Conservation (phyloP, 30 jellyfish, hydroid and myxozoan genomes). For the Haliclystus octoradiatus region DNA sequence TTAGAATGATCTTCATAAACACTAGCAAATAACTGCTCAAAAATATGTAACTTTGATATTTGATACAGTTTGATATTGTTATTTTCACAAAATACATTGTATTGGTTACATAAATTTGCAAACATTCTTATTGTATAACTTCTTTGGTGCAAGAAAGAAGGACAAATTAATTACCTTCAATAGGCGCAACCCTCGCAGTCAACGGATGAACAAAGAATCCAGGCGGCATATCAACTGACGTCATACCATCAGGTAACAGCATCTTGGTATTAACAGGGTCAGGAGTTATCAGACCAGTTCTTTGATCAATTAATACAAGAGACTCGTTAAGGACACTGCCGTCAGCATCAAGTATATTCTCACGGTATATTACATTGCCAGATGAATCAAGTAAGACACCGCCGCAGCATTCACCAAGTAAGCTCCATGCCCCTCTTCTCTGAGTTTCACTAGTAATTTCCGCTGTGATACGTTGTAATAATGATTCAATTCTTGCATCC, state of each 20-base stretch:
- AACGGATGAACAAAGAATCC: slow-evolving; percentile 86
- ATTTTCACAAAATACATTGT: no score
- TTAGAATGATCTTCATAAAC: no score
- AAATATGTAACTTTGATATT: no score
- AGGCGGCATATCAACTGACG: slow-evolving; percentile 59
- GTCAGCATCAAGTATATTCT: slow-evolving; percentile 57
- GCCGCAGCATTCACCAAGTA: slow-evolving; percentile 74
- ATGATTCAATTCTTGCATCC: slow-evolving; percentile 67
- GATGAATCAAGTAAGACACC: slow-evolving; percentile 46
- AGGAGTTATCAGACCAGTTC: slow-evolving; percentile 84
- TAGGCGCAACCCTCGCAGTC: slow-evolving; percentile 76
- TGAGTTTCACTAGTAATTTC: slow-evolving; percentile 80
- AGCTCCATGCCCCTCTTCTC: slow-evolving; percentile 89
- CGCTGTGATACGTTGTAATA: slow-evolving; percentile 43
- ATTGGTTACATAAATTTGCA: no score
- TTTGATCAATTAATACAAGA: slow-evolving; percentile 35
- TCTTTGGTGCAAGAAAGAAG: no score
- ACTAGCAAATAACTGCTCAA: no score
- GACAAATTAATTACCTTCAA: slow-evolving; percentile 96
- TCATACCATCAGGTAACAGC: slow-evolving; percentile 60
- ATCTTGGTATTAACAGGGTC: slow-evolving; percentile 29
- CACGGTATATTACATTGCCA: slow-evolving; percentile 61
- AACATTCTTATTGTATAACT: no score
- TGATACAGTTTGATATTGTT: no score
- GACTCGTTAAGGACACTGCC: slow-evolving; percentile 49